phyloP scores from a whole-genome alignment of 2,113 vertebrate species.

The Cyanocitta stelleri region DNA sequence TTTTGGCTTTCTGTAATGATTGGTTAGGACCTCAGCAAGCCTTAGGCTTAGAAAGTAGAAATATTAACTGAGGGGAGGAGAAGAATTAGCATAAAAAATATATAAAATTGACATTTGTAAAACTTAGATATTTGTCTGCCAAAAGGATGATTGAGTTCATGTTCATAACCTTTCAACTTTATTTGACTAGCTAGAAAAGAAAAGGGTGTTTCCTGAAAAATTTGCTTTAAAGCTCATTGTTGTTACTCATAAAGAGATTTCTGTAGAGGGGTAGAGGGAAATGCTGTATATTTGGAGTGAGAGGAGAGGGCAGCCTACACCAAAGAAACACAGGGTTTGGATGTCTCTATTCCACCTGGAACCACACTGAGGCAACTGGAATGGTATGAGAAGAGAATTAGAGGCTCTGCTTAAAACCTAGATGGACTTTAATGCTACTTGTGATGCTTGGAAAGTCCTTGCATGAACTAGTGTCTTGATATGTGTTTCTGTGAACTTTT shows the following conservation, averaged over 20 bases:
- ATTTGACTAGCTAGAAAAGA: not conserved
- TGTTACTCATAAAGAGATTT: not conserved
- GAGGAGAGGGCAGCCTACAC: not conserved
- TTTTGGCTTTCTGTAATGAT: not conserved
- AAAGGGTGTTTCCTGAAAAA: not conserved
- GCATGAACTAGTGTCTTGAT: not conserved
- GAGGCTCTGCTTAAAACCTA: not conserved
- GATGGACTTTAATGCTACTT: not conserved
- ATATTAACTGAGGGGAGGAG: not conserved
- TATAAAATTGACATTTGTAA: not conserved
- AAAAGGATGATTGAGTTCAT: not conserved
- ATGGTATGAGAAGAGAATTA: not conserved
- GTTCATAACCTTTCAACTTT: not conserved
- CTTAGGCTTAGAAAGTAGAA: not conserved
- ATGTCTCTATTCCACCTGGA: not conserved
- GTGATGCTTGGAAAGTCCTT: not conserved
- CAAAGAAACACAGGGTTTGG: accelerated
- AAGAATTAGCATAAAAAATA: not conserved
- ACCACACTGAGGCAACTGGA: not conserved
- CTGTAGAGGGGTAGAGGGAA: accelerated
- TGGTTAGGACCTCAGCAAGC: not conserved
- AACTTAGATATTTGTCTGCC: not conserved
- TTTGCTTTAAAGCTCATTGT: not conserved
- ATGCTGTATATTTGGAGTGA: not conserved
- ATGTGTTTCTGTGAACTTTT: not conserved